Conservation (phyloP, 2,888 invertebrate species). For the Eudemis profundana region DNA sequence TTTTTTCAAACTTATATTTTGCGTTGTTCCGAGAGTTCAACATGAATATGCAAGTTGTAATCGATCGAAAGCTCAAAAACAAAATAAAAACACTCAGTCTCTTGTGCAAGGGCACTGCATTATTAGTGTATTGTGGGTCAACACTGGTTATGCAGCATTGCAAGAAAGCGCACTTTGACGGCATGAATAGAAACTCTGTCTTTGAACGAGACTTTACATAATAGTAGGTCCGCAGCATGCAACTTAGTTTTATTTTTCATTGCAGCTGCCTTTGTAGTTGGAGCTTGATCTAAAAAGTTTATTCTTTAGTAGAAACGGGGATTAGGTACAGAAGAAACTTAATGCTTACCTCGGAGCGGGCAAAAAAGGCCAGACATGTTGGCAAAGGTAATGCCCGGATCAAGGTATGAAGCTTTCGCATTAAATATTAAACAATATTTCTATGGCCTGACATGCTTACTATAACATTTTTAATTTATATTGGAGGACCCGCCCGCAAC, state of each 20-base stretch:
- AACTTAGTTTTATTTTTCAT: conserved; percentile 33
- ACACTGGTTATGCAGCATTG: conserved; percentile 53
- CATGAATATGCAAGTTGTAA: no score
- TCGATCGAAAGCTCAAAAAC: background rate
- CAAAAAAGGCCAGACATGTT: conserved; percentile 5
- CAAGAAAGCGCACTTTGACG: conserved; percentile 43
- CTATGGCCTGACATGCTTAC: background rate
- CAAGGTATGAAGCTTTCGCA: conserved; percentile 10
- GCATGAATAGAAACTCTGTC: conserved; percentile 37
- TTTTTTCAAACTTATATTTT: no score
- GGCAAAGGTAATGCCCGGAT: background rate
- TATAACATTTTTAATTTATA: no score
- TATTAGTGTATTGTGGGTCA: conserved; percentile 64
- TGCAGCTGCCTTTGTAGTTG: conserved; percentile 31
- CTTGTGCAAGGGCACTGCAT: conserved; percentile 9
- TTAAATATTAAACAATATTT: background rate
- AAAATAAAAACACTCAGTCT: background rate
- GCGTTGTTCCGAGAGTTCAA: no score
- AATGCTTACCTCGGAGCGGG: conserved; percentile 11
- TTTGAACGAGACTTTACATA: conserved; percentile 36
- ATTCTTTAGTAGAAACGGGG: conserved; percentile 18
- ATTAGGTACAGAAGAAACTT: conserved; percentile 7
- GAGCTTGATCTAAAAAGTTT: conserved; percentile 31
- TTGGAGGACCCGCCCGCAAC: no score
- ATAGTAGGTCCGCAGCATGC: conserved; percentile 32